These are phyloP conservation scores for Aplodontia rufa DNA, from an alignment of 2,113 vertebrate species.

Conservation along the genomic window DNA sequence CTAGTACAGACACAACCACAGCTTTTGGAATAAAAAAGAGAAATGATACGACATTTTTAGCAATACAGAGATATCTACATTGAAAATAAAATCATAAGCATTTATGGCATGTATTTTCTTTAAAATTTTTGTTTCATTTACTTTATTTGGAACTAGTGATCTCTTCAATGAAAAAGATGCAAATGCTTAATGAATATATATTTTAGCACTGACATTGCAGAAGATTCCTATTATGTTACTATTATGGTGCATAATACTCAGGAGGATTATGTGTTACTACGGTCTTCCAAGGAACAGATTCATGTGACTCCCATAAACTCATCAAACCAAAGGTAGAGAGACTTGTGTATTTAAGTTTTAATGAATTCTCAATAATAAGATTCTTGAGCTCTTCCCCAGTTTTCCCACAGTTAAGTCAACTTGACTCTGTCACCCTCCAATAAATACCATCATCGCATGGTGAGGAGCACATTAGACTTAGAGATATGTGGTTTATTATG, in stretches of 20 bases:
- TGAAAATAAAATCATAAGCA: conserved; percentile 21
- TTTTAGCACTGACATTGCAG: conserved; percentile 6
- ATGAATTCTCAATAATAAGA: neutral
- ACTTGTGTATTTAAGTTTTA: conserved; percentile 8
- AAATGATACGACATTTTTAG: neutral
- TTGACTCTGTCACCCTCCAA: neutral
- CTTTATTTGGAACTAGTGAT: neutral
- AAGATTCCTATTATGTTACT: conserved; percentile 17
- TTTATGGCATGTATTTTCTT: neutral
- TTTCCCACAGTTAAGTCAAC: neutral
- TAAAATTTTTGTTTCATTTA: conserved; percentile 7
- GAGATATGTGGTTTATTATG: neutral
- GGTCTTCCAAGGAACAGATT: neutral
- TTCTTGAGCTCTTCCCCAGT: neutral
- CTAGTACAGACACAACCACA: neutral
- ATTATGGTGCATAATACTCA: neutral
- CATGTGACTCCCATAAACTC: neutral
- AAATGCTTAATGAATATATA: neutral
- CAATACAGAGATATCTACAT: neutral
- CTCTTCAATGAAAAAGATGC: neutral
- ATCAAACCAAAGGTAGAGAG: neutral
- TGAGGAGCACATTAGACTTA: neutral
- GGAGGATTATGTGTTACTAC: neutral
- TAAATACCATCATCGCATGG: neutral
- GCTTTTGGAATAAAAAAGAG: neutral